phyloP scores from a whole-genome alignment of 2,888 invertebrate species.

The Quadroppia sp. region DNA sequence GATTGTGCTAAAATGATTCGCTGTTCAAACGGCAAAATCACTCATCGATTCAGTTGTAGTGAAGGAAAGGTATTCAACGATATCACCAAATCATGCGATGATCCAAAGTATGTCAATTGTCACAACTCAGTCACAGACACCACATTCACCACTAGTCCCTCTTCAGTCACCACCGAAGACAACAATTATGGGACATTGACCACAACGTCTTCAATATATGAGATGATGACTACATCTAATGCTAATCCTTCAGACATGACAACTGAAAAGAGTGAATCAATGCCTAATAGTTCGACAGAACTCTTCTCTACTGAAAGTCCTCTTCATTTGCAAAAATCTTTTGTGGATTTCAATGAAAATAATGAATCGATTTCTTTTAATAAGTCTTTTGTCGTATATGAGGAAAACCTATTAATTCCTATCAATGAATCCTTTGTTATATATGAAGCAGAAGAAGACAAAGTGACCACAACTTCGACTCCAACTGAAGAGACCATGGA shows the following conservation, averaged over 20 bases:
- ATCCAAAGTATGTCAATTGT: constrained; percentile 30
- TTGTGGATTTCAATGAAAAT: constrained; percentile 14
- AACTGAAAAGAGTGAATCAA: not conserved
- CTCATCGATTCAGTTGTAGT: constrained; percentile 29
- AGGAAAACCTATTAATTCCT: not conserved
- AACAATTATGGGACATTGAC: not conserved
- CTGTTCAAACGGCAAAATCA: constrained; percentile 23
- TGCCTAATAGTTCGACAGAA: not conserved
- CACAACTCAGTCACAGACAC: constrained; percentile 8
- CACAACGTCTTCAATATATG: not conserved
- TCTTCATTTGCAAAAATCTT: too few relatives aligned
- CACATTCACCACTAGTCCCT: constrained; percentile 7
- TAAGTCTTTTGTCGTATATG: constrained; percentile 22
- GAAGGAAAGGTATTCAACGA: constrained; percentile 34
- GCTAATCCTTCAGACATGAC: not conserved
- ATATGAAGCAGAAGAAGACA: not conserved
- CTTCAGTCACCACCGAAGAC: constrained; percentile 5
- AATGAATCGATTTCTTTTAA: not conserved
- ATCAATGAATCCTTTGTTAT: constrained; percentile 14
- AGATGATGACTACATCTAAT: not conserved
- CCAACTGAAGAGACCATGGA: not conserved
- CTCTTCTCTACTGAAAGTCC: not conserved
- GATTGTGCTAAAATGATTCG: constrained; percentile 35
- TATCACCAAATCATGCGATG: constrained; percentile 26
- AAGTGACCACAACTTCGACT: constrained; percentile 11